A percentile compares a stretch with the other conserved stretches of the same genome.
Conservation (phyloP, 2,113 vertebrate species). For the Scolopax mira region DNA sequence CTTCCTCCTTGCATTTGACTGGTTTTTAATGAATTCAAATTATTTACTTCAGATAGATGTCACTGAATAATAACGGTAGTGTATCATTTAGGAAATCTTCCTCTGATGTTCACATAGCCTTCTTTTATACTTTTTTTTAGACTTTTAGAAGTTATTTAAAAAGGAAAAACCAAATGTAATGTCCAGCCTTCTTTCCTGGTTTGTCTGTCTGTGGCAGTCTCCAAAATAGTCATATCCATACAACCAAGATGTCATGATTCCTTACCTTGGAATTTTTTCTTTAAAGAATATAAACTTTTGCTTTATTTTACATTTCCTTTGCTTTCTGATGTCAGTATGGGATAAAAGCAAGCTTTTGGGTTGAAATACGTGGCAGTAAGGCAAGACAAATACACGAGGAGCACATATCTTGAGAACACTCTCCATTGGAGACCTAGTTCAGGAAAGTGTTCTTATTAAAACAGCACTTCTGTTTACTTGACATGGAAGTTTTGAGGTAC, state of each 20-base stretch:
- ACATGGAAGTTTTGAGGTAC: not conserved
- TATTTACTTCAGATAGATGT: not conserved
- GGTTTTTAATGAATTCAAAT: not conserved
- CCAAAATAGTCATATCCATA: not conserved
- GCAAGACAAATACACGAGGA: not conserved
- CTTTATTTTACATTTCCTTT: not conserved
- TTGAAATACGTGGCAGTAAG: not conserved
- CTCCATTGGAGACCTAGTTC: not conserved
- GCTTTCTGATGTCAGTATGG: not conserved
- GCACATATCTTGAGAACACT: not conserved
- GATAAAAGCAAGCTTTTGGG: not conserved
- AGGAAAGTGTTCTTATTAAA: not conserved
- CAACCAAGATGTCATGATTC: not conserved
- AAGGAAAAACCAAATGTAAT: not conserved
- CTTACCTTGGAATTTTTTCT: not conserved
- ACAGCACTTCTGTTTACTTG: not conserved
- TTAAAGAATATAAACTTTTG: not conserved
- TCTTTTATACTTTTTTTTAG: not conserved
- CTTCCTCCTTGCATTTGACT: not conserved
- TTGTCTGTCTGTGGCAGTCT: not conserved
- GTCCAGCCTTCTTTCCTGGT: not conserved
- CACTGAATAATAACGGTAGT: not conserved
- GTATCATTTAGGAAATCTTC: not conserved
- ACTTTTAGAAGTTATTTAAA: not conserved
- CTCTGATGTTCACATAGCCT: not conserved